These are phyloP conservation scores for Ranitomeya imitator DNA, from an alignment of 2,113 vertebrate species.

Conservation along the genomic window DNA sequence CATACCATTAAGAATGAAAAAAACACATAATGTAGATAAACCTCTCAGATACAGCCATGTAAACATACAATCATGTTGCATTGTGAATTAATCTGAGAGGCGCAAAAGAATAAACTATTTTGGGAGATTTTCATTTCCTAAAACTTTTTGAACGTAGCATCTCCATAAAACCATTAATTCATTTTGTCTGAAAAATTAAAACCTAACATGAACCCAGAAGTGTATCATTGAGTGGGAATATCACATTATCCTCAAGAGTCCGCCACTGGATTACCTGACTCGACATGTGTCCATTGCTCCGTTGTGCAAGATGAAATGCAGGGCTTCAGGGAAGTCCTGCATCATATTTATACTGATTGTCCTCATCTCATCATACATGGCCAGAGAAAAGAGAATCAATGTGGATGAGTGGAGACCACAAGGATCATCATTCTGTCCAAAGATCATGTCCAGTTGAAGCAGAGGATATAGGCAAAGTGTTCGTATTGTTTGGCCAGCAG, in stretches of 20 bases:
- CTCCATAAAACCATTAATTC: too few species aligned
- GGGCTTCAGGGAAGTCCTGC: neutral
- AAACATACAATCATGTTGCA: too few species aligned
- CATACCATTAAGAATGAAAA: too few species aligned
- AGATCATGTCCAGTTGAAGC: constrained; percentile 15
- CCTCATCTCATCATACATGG: neutral
- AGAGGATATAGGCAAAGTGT: neutral
- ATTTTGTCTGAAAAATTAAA: neutral
- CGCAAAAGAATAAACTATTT: too few species aligned
- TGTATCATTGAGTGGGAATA: neutral
- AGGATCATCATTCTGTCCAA: neutral
- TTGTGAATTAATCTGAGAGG: too few species aligned
- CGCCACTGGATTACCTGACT: neutral
- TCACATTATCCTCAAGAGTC: neutral
- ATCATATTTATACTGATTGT: neutral
- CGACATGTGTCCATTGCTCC: neutral
- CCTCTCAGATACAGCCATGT: too few species aligned
- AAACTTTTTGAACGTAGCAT: too few species aligned
- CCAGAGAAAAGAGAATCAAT: neutral
- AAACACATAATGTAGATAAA: too few species aligned
- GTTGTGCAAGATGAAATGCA: neutral
- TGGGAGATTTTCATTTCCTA: too few species aligned
- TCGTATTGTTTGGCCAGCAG: neutral
- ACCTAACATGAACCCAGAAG: neutral
- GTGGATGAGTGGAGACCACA: neutral